Conservation (phyloP, 2,888 invertebrate genomes). For the Brachylomia viminalis region DNA sequence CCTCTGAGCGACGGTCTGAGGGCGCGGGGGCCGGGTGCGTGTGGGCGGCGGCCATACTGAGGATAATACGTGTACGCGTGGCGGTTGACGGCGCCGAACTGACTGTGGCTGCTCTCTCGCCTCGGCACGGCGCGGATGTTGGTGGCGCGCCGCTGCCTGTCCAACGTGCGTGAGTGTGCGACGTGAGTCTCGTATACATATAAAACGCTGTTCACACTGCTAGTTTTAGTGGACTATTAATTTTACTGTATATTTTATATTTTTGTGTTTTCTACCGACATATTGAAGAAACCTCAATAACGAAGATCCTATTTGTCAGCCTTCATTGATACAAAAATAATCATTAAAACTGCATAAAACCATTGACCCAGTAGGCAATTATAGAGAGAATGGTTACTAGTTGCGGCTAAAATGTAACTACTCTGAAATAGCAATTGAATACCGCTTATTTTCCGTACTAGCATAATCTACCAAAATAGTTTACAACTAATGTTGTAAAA, state of each 20-base stretch:
- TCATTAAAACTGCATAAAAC: constrained; percentile 21
- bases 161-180: constrained; percentile 87
- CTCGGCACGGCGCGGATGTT: constrained; percentile 84
- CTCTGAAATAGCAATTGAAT: not conserved
- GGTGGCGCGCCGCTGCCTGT: constrained; percentile 89
- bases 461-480: constrained; percentile 5
- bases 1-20: constrained; percentile 88
- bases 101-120: constrained; percentile 85
- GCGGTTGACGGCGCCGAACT: constrained; percentile 89
- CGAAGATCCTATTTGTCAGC: not conserved
- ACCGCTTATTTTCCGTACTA: not conserved
- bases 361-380: not conserved
- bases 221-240: not conserved
- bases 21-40: constrained; percentile 87
- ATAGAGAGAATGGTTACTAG: not conserved
- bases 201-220: constrained; percentile 73
- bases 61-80: constrained; percentile 84
- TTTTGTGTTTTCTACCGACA: not conserved
- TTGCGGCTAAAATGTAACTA: not conserved
- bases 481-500: not conserved
- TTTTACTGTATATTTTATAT: not conserved
- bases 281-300: not conserved
- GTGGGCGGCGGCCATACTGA: constrained; percentile 87
- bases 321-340: not conserved
- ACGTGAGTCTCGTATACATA: constrained; percentile 86